phyloP scores from a whole-genome alignment of 2,797 vertebrate species.

The Eulemur rubriventer region DNA sequence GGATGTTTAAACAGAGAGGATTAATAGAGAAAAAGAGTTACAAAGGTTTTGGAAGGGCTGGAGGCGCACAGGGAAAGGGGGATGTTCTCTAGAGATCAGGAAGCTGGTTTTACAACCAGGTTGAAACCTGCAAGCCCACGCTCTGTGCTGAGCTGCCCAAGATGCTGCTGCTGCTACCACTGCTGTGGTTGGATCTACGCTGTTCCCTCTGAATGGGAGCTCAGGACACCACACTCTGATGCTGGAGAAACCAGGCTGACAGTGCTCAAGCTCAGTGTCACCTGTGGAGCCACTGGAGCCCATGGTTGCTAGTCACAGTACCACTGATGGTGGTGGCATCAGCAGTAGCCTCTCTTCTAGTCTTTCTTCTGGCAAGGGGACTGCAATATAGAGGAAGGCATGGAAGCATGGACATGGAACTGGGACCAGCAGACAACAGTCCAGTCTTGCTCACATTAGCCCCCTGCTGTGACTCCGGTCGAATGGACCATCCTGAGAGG shows the following conservation, averaged over 20 bases:
- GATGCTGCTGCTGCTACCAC: rapidly evolving
- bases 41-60: too few relatives aligned
- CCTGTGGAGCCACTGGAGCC: background rate
- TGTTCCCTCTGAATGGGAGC: background rate
- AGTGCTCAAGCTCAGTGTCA: background rate
- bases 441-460: background rate
- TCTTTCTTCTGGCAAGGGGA: background rate
- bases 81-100: background rate
- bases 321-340: background rate
- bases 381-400: background rate
- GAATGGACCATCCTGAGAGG: too few relatives aligned
- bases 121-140: background rate
- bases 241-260: background rate
- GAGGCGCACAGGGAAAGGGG: background rate
- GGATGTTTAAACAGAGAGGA: background rate
- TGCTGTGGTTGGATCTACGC: rapidly evolving
- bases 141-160: background rate
- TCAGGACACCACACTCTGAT: background rate
- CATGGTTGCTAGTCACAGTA: background rate
- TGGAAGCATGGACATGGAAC: background rate
- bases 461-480: background rate
- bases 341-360: background rate
- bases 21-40: background rate
- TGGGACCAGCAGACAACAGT: background rate
- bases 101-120: background rate